Conservation (phyloP, 2,797 vertebrate genomes). For the Leptatherina wallacei region DNA sequence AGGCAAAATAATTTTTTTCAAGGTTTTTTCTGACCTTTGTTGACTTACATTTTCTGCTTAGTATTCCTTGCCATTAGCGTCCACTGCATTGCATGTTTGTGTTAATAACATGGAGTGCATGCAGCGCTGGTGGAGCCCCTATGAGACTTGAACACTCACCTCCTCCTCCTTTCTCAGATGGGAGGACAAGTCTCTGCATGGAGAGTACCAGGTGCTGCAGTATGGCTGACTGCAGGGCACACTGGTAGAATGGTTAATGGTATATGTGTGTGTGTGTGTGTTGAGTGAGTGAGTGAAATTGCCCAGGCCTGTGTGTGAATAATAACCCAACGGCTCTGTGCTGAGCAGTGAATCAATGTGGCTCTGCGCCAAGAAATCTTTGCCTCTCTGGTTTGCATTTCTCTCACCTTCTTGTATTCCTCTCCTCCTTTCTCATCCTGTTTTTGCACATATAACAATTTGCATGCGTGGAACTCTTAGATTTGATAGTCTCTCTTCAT, state of each 20-base stretch:
- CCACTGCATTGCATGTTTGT: constrained; percentile 1
- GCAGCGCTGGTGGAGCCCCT: constrained; percentile 22
- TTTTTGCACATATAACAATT: constrained; percentile 6
- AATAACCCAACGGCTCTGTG: constrained; percentile 50
- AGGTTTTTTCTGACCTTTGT: constrained; percentile 34
- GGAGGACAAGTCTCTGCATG: constrained; percentile 45
- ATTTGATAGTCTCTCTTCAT: background rate
- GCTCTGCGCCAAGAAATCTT: constrained; percentile 60
- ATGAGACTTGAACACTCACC: constrained; percentile 34
- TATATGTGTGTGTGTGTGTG: constrained; percentile 18
- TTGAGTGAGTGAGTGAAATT: constrained; percentile 44
- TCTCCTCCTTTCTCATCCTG: constrained; percentile 12
- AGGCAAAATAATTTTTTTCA: constrained; percentile 34
- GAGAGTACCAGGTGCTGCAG: constrained; percentile 66
- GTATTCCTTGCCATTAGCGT: constrained; percentile 27
- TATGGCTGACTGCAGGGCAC: constrained; percentile 58
- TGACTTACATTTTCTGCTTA: constrained; percentile 15
- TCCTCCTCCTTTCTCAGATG: constrained; percentile 28
- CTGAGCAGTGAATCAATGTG: constrained; percentile 67
- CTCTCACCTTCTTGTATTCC: constrained; percentile 68
- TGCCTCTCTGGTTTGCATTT: constrained; percentile 54
- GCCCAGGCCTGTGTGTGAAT: constrained; percentile 55
- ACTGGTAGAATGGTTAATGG: constrained; percentile 42
- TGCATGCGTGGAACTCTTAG: constrained; percentile 16
- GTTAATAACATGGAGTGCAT: constrained; percentile 14